Percentiles rank a stretch among this genome's conserved stretches.
Evolutionary conservation across 2,888 invertebrate genomes (phyloP).

Genomic region (Eledona agricola): DNA sequence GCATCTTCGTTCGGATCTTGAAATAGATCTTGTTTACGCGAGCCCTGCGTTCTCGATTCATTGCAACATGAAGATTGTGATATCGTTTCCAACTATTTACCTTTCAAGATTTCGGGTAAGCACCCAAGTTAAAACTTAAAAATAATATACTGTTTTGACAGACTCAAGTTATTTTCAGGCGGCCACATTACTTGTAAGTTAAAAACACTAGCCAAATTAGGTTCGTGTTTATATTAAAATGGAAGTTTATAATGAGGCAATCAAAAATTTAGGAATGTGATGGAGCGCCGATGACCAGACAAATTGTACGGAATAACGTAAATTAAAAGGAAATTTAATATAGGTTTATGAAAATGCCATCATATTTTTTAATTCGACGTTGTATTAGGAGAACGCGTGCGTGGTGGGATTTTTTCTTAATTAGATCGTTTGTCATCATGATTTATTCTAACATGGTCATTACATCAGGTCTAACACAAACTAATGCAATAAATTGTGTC

Average conservation of each 20-base stretch:
- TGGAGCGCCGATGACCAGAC: slow-evolving; percentile 33
- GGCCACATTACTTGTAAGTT: too few relatives aligned
- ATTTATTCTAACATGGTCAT: slow-evolving; percentile 43
- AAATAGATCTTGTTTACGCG: slow-evolving; percentile 34
- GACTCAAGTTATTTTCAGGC: too few relatives aligned
- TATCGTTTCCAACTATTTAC: slow-evolving; percentile 14
- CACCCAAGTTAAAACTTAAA: slow-evolving; percentile 19
- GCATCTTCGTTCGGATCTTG: slow-evolving; percentile 31
- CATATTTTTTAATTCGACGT: slow-evolving; percentile 7
- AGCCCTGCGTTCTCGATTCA: too few relatives aligned
- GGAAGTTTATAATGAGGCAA: slow-evolving; percentile 28
- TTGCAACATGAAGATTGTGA: too few relatives aligned
- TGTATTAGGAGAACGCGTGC: too few relatives aligned
- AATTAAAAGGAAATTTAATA: slow-evolving; percentile 29
- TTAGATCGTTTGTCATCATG: slow-evolving; percentile 3
- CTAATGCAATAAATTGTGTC: slow-evolving; percentile 32
- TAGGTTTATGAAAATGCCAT: slow-evolving; percentile 13
- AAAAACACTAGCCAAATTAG: too few relatives aligned
- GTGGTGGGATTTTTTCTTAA: not conserved
- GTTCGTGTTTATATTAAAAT: slow-evolving; percentile 33
- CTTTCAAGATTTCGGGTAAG: slow-evolving; percentile 27
- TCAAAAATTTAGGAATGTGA: slow-evolving; percentile 28
- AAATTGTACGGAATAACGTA: slow-evolving; percentile 35
- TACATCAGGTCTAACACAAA: slow-evolving; percentile 38
- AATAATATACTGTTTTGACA: slow-evolving; percentile 13